These are phyloP conservation scores for Selene dorsalis DNA, from an alignment of 2,797 vertebrate genomes.

Conservation along the genomic window DNA sequence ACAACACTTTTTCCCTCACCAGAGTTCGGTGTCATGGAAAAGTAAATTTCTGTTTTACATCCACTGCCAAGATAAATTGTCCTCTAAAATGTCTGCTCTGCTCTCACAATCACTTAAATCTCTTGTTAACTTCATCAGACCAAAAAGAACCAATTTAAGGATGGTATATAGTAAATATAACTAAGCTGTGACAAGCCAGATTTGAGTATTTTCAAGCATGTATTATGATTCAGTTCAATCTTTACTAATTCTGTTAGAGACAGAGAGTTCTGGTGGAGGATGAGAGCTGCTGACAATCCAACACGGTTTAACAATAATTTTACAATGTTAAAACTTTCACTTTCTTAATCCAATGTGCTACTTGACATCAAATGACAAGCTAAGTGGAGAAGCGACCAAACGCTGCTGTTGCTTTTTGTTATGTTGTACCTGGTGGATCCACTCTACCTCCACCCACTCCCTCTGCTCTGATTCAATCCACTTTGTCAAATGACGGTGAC, in stretches of 20 bases:
- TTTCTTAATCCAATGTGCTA: neutral
- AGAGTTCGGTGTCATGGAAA: neutral
- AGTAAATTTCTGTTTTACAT: neutral
- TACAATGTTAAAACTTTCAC: too few species aligned
- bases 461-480: neutral
- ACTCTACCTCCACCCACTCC: neutral
- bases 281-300: neutral
- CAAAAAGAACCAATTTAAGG: slow-evolving; percentile 19
- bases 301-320: neutral
- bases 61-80: too few species aligned
- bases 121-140: slow-evolving; percentile 9
- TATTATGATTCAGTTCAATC: slow-evolving; percentile 20
- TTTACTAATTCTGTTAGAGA: neutral
- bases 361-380: neutral
- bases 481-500: neutral
- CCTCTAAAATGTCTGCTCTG: neutral
- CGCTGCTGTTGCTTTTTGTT: neutral
- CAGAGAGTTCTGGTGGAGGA: slow-evolving; percentile 10
- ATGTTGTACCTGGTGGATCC: neutral
- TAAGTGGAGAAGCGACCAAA: neutral
- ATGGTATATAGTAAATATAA: slow-evolving; percentile 7
- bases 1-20: neutral
- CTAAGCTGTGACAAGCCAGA: slow-evolving; percentile 31
- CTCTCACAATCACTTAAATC: slow-evolving; percentile 37
- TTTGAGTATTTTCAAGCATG: slow-evolving; percentile 31